Evolutionary conservation across 2,797 vertebrate species (phyloP), one percentile per base, ranked within the genome.

Genomic region (Coccyzus lansbergi): DNA sequence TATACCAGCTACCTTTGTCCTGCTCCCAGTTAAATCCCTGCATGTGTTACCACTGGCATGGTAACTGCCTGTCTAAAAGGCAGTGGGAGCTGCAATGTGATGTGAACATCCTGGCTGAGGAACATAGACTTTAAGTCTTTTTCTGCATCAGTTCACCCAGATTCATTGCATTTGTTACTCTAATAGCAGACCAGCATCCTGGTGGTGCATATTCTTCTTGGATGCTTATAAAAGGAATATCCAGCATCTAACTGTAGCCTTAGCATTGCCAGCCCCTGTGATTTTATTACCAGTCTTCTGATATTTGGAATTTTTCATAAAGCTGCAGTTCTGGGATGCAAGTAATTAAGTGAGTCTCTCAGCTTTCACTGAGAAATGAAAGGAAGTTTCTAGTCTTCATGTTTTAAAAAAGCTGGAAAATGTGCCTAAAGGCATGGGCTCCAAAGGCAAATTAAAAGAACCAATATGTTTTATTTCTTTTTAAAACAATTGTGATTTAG

Each of bases 401-500:
- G 70, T 76, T 88, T 86, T 42, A 76, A 67, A 91, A 91, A 92
- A 88, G 79, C 74, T 74, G 74, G 60, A 93, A 93, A 91, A 90
- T 46, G 46, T 77, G 92, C 89, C 92, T 80, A 49, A 80, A 94
- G 93, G 92, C 92, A 86, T 85, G 90, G 70, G 42, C 85, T 93
- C 89, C 80, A 91, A 95, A 92, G 89, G 87, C 83, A 90, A 78
- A 70, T 96, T 96, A 92, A 90, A 92, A 95, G 63, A 92, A 92
- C 85, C 70, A 91, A 95, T 88, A 82, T 82, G 77, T 49, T 79
- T 90, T 92, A 76, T 82, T 92, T 90, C 77, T 90, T 91, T 83
- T 72, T 82, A 92, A 95, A 91, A 91, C 94, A 92, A 92, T 91
- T 88, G 85, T 42, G 65, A 90, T 81, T 92, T 92, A 88, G 79